Base-by-base conservation (phyloP, 2,888 invertebrate species). In the Trichopoda pennipes region DNA sequence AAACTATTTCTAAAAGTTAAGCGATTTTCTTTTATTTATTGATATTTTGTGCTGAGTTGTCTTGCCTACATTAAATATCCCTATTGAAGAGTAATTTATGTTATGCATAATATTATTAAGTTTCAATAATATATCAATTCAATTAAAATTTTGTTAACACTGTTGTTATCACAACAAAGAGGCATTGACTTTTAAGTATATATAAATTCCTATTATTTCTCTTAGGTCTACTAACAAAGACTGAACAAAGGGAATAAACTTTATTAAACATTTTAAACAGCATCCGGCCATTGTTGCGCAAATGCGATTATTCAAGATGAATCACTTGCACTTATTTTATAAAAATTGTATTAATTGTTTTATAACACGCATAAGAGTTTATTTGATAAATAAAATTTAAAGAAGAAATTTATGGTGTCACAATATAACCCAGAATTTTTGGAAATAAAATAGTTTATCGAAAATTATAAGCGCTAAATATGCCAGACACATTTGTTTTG, bases 171-270 rank as follows among this genome's bases (percentile, higher is more conserved):
- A 79, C 38, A 73, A 42, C 42, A 6, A 55, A 74, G n/a, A n/a
- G 73, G 61, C 73, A 74, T 79, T 73, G 73, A 79, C 73, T 61
- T 79, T 68, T 49, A n/a, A n/a, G n/a, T n/a, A 47, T 61, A 77
- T 49, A 49, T 55, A 63, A 55, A 69, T 63, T 49, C 21, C 60
- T 63, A 74, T 73, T 66, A 47, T 79, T 53, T 53, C 47, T 38
- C 53, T 21, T 60, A 23, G 38, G 28, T 49, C 61, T 61, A 23
- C 49, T 68, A 68, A 79, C 79, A 79, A 79, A 79, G 73, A 73
- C 17, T 66, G 42, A 16, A 61, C 53, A 68, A 47, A 61, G 68
- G 8, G 53, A 78, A 72, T 44, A 61, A 56, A 61, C 8, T 28
- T 28, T 44, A 19, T 44, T 64, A 47, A 14, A 32, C n/a, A 64